Evolutionary conservation across 2,113 vertebrate genomes (phyloP), one percentile per base, ranked within the genome.

Genomic region (Lepus timidus): DNA sequence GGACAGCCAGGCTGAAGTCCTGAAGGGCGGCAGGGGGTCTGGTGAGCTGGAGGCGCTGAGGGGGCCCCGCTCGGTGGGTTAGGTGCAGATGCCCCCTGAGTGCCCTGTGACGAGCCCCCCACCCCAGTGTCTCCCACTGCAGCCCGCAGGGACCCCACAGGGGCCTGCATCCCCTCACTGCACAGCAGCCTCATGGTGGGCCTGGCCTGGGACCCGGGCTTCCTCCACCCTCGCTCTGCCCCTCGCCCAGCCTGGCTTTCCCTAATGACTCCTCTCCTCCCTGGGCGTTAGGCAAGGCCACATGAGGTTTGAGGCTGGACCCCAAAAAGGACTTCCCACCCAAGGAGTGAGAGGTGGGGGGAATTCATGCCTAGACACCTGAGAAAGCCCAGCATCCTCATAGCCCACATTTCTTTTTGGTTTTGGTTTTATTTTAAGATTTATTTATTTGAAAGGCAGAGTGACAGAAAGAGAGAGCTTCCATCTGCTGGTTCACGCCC

Each of bases 1-100:
- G 49, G 96, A 97, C 75, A 97, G 95, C 78, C 97, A 96, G 93
- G 97, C 96, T 13, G 97, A 98, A 52, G 27, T 97, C 67, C 95
- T 97, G 76, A 96, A 95, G 91, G 44, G 84, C 88, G 62, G 31
- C 86, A 96, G 94, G 36, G 94, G 73, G 12, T 78, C 71, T 39
- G 96, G 97, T 97, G 95, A 97, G 91, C 29, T 19, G 49, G 80
- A 52, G 68, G 61, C 39, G n/a, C 90, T 20, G 25, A 4, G 44
- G 85, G 73, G 55, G 33, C n/a, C 68, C 6, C 2, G 27, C 51
- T 6, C 39, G 19, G 0, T 2, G 39, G 70, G 20, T 61, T 52
- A 55, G 36, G 27, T 6, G 58, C 49, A 52, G 39, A 20, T 62
- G 31, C 19, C 73, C 91, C 55, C 13, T 27, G 64, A 78, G 62